phyloP scores from a whole-genome alignment of 2,113 vertebrate genomes.

The Choloepus hoffmanni region DNA sequence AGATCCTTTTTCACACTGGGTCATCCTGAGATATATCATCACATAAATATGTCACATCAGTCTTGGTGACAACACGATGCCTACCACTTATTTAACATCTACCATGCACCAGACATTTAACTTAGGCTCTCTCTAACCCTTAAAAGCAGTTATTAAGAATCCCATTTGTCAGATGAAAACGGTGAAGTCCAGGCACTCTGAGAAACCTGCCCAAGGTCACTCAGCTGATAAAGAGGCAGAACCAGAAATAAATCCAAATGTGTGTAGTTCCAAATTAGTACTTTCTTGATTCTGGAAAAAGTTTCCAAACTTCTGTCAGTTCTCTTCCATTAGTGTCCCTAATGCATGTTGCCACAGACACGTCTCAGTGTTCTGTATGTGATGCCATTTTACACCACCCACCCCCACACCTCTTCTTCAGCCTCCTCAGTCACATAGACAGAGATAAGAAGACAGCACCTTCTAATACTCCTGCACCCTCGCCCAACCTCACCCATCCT shows the following conservation, averaged over 20 bases:
- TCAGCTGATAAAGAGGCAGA: not conserved
- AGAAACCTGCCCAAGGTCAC: not conserved
- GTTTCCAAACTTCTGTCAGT: not conserved
- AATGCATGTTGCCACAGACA: accelerated
- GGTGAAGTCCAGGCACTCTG: not conserved
- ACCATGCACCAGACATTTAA: not conserved
- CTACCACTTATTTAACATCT: not conserved
- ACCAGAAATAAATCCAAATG: not conserved
- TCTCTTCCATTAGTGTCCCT: not conserved
- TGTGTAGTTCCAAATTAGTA: not conserved
- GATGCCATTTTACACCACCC: not conserved
- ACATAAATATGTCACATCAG: not conserved
- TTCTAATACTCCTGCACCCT: too few relatives aligned
- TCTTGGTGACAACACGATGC: not conserved
- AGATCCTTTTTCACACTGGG: not conserved
- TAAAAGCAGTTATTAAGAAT: not conserved
- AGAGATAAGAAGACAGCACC: not conserved
- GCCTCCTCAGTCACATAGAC: accelerated
- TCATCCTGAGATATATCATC: not conserved
- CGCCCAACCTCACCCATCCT: not conserved
- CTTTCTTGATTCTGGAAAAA: accelerated
- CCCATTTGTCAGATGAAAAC: not conserved
- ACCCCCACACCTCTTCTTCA: not conserved
- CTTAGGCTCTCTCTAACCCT: not conserved
- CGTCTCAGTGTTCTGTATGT: not conserved